Evolutionary conservation across 2,888 invertebrate species (phyloP), one percentile per base, ranked within the genome.

Genomic region (Amblyjoppa proteus): DNA sequence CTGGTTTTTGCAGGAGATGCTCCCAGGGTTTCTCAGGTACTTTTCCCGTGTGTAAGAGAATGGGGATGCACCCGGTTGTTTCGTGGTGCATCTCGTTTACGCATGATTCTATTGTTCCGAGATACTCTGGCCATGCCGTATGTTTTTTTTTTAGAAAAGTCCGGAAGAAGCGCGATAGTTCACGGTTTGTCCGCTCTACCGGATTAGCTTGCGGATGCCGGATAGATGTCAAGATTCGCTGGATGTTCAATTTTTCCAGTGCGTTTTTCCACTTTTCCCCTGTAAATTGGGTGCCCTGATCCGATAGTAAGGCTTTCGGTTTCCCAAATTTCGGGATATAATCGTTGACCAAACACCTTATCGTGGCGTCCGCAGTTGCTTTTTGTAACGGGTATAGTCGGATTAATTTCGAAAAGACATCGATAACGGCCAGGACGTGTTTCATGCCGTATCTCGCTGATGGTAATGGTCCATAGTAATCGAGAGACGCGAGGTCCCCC

Each of bases 381-480:
- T n/a, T 49, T 0, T 34, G 25, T 0, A 78, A 9, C 16, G 58
- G 28, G 25, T 76, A 76, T 9, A 76, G 25, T 16, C 9, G 16
- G 9, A 49, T 66, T 0, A 69, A 31, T n/a, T 77, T 68, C n/a
- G 53, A 53, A 34, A 77, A 77, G 0, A 56, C 69, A 13, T 77
- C 77, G 11, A 77, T 77, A 3, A 70, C 41, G 1, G 69, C 77
- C 2, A 77, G 31, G 9, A 77, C 51, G 66, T 77, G 31, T 3
- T 31, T 51, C 2, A 31, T 64, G 13, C 61, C 58, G 25, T 70
- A 75, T 38, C 49, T 73, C 16, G 76, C 56, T 13, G 69, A 34
- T 20, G 82, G 78, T 28, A 83, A 34, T 56, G 68, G 75, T 20
- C 68, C 71, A 64, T 69, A 83, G 51, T 71, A 76, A 16, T 74